Conservation (phyloP, 53 echinoderm and acorn worm species). For the Arbacia lixula region DNA sequence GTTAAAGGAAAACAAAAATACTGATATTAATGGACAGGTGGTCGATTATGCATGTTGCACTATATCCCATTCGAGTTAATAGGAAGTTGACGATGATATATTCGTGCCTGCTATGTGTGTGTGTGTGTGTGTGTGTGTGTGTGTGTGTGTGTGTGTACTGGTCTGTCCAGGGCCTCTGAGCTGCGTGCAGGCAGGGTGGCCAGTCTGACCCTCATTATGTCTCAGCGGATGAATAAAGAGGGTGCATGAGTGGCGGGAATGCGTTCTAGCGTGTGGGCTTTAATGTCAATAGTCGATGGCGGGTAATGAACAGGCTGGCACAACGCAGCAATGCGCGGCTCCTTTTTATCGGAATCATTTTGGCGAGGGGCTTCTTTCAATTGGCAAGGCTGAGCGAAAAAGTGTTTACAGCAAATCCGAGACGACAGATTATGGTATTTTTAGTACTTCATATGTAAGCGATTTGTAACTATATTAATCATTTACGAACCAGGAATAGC, state of each 20-base stretch:
- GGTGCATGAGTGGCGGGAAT: conserved; percentile 17
- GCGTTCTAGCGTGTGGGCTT: conserved; percentile 14
- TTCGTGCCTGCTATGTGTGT: neutral
- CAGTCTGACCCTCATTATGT: conserved; percentile 2
- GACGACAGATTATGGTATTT: too few relatives aligned
- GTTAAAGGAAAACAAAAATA: too few relatives aligned
- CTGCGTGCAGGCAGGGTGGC: neutral
- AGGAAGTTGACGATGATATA: too few relatives aligned
- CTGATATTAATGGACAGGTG: too few relatives aligned
- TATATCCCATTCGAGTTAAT: too few relatives aligned
- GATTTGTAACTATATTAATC: too few relatives aligned
- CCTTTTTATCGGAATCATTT: neutral
- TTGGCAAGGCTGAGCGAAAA: too few relatives aligned
- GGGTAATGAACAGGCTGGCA: conserved; percentile 19
- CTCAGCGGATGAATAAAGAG: neutral
- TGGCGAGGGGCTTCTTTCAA: too few relatives aligned
- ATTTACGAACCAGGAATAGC: too few relatives aligned
- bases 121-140: neutral
- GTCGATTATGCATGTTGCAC: too few relatives aligned
- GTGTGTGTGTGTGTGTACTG: neutral
- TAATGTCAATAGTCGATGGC: conserved; percentile 37
- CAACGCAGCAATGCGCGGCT: neutral
- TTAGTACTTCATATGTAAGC: too few relatives aligned
- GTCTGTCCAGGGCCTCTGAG: neutral
- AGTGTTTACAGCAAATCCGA: too few relatives aligned